phyloP scores from a whole-genome alignment of 2,888 invertebrate species.

The Apodemia duryi region DNA sequence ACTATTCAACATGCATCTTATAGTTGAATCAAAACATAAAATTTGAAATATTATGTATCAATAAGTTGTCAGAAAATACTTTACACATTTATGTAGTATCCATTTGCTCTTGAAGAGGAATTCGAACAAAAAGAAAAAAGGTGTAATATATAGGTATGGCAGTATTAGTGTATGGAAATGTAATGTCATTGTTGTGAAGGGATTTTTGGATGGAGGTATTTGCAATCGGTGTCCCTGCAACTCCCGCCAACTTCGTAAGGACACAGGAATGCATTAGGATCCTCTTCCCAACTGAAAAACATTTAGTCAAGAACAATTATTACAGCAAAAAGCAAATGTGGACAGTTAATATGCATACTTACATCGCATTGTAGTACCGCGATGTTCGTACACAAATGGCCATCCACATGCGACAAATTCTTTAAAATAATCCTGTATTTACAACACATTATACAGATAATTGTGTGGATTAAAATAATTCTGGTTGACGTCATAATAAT shows the following conservation, averaged over 20 bases:
- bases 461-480: background rate
- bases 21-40: conserved; percentile 20
- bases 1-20: background rate
- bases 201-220: conserved; percentile 65
- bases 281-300: conserved; percentile 69
- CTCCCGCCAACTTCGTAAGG: conserved; percentile 72
- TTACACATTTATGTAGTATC: conserved; percentile 65
- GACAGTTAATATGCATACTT: conserved; percentile 57
- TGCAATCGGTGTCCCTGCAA: conserved; percentile 74
- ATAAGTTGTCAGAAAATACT: conserved; percentile 48
- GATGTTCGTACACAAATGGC: conserved; percentile 51
- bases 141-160: conserved; percentile 50
- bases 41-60: conserved; percentile 9
- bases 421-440: background rate
- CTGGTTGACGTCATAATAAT: background rate
- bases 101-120: conserved; percentile 39
- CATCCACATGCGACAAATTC: conserved; percentile 40
- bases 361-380: conserved; percentile 51
- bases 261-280: conserved; percentile 71
- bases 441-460: background rate
- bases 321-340: conserved; percentile 33
- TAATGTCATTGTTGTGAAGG: conserved; percentile 48
- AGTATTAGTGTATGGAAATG: conserved; percentile 35
- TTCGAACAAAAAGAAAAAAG: conserved; percentile 30
- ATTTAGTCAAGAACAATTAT: conserved; percentile 34